Base-by-base conservation (phyloP, 2,113 vertebrate genomes). In the Corvus hawaiiensis region DNA sequence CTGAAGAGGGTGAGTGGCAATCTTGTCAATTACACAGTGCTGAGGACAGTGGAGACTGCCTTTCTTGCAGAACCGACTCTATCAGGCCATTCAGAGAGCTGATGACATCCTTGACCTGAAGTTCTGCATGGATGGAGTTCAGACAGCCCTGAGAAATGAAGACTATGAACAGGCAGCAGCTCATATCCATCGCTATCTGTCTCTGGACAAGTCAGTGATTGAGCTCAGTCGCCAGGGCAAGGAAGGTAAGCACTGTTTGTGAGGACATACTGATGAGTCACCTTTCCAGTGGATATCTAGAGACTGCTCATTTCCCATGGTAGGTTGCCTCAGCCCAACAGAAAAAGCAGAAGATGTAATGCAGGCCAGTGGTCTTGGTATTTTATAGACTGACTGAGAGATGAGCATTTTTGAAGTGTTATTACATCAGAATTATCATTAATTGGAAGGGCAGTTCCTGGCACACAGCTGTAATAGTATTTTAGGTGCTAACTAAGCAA, bases 51-150 rank as follows among this genome's bases (percentile, higher is more conserved):
- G 16, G 59, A 77, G 14, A 7, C 49, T 49, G 30, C 43, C 89
- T 71, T 95, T 94, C 83, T 97, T 97, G 48, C 97, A 99, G 99
- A 99, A 99, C 58, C 98, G 99, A n/a, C 98, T 99, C 78, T 99
- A 99, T 94, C 99, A 99, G 72, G 99, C 99, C 82, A 99, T 99
- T 94, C 99, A 99, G 96, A 98, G 99, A 84, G 98, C 99, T 26
- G 99, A 99, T 6, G 99, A 99, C 83, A 99, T 99, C 96, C 98
- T 99, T 26, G 99, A 99, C 92, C 97, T 99, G 87, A 99, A 99
- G 98, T 99, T 99, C 98, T 99, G 99, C 97, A 99, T 99, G 76
- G 99, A 99, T 30, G 99, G 99, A 17, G 99, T 99, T 69, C 99
- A 99, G 93, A 99, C 98, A 11, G 98, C 99, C 37, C 97, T 99